Percentiles rank a stretch among this genome's conserved stretches.
Conservation (phyloP, 2,797 vertebrate genomes). For the Pogonophryne albipinna region DNA sequence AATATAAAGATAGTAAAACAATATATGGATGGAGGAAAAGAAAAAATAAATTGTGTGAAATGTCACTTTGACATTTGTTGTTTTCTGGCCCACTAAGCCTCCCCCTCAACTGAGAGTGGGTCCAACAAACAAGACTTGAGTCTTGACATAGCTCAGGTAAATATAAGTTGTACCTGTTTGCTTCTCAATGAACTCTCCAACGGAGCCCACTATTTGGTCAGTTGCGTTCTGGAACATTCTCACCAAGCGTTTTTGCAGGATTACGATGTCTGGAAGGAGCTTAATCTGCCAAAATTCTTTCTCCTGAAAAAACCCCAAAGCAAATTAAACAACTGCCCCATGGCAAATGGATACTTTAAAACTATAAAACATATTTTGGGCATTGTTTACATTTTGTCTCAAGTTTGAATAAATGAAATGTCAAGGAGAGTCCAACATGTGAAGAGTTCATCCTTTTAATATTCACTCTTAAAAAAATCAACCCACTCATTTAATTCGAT, state of each 20-base stretch:
- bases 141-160: neutral
- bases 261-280: slow-evolving; percentile 89
- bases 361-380: no score
- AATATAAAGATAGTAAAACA: neutral
- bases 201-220: slow-evolving; percentile 72
- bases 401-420: no score
- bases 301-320: slow-evolving; percentile 79
- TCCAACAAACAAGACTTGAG: neutral
- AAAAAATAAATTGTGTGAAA: neutral
- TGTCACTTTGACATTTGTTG: neutral
- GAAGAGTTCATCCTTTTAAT: no score
- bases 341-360: no score
- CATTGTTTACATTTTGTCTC: no score
- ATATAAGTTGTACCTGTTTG: slow-evolving; percentile 79
- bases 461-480: no score
- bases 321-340: neutral
- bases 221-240: slow-evolving; percentile 89
- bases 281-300: slow-evolving; percentile 88
- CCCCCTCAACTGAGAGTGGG: neutral
- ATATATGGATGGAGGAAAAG: neutral
- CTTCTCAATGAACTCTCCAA: slow-evolving; percentile 81
- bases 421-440: no score
- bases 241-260: slow-evolving; percentile 87
- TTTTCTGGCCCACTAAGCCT: neutral
- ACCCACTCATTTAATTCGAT: no score